Conservation (phyloP, 2,113 vertebrate species). For the Phaethornis superciliosus region DNA sequence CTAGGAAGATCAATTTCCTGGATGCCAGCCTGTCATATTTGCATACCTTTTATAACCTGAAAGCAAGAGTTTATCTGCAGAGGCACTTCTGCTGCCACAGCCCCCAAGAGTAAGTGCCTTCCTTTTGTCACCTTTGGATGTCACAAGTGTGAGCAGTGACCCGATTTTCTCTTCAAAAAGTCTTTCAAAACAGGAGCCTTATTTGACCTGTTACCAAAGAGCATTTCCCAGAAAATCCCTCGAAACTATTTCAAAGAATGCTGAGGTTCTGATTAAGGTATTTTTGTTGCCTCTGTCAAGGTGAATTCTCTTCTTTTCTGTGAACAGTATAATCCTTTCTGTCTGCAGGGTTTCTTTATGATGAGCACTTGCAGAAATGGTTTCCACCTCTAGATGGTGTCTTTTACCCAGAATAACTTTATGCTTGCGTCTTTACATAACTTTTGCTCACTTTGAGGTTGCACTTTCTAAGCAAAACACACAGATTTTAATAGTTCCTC, state of each 20-base stretch:
- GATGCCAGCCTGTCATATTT: background rate
- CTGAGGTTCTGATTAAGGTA: background rate
- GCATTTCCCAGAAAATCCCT: background rate
- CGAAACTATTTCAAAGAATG: background rate
- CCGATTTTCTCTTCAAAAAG: background rate
- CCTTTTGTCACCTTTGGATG: background rate
- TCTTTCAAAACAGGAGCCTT: background rate
- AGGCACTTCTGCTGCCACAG: background rate
- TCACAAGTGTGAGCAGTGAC: background rate
- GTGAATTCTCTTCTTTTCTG: background rate
- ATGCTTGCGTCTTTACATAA: background rate
- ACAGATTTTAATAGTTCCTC: background rate
- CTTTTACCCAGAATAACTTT: constrained; percentile 16
- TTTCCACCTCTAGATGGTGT: constrained; percentile 73
- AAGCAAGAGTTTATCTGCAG: background rate
- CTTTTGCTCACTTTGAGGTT: background rate
- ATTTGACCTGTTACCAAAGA: background rate
- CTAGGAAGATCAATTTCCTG: background rate
- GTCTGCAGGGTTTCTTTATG: background rate
- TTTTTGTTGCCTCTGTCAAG: background rate
- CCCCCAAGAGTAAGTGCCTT: background rate
- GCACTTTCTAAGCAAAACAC: background rate
- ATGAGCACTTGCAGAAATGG: constrained; percentile 16
- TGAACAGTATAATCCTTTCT: fast-evolving
- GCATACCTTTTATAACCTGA: background rate